Conservation (phyloP, 2,797 vertebrate species). For the Megalops cyprinoides region DNA sequence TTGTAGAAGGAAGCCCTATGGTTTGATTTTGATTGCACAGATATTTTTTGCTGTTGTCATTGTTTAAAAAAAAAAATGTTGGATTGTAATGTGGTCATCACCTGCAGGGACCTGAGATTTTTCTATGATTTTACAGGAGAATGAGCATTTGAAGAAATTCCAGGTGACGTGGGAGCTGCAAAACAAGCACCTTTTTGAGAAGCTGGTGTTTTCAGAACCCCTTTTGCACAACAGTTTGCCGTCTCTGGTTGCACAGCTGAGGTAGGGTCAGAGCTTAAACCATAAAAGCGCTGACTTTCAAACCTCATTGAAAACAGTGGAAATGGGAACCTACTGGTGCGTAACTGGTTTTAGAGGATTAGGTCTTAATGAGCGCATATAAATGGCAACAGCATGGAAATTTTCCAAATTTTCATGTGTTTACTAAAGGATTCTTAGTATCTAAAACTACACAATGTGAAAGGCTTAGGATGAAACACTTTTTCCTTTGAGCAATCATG, state of each 20-base stretch:
- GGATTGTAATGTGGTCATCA: neutral
- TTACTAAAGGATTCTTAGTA: neutral
- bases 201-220: constrained; percentile 93
- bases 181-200: constrained; percentile 98
- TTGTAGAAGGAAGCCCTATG: too few relatives aligned
- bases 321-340: neutral
- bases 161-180: constrained; percentile 98
- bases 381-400: neutral
- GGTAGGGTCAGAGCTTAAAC: constrained; percentile 70
- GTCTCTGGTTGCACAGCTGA: constrained; percentile 88
- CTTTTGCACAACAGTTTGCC: constrained; percentile 93
- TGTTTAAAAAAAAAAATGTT: too few relatives aligned
- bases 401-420: neutral
- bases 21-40: neutral
- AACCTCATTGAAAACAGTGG: neutral
- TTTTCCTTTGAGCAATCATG: neutral
- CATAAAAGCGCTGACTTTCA: neutral
- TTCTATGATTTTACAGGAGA: constrained; percentile 76
- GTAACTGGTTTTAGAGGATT: neutral
- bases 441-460: neutral
- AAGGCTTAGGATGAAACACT: neutral
- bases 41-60: neutral
- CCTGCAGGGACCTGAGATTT: neutral
- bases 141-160: constrained; percentile 96
- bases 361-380: too few relatives aligned